These are phyloP conservation scores for Drosophila chauvacae DNA, from an alignment of 1,140 invertebrate genomes.

Conservation along the genomic window DNA sequence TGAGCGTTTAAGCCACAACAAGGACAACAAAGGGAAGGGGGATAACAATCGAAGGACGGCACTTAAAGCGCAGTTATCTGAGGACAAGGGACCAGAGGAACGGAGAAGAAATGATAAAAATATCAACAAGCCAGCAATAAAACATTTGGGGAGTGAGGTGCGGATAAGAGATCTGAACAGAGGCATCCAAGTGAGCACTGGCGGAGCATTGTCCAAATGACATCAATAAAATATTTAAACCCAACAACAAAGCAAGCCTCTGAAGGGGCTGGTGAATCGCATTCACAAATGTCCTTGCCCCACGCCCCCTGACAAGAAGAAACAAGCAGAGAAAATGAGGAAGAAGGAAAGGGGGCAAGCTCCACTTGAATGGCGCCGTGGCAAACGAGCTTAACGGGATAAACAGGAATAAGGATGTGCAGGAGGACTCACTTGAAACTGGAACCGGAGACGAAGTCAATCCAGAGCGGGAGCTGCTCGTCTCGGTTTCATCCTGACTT, in stretches of 20 bases:
- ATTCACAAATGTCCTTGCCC: slow-evolving; percentile 25
- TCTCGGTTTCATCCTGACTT: slow-evolving; percentile 70
- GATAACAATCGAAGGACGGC: slow-evolving; percentile 42
- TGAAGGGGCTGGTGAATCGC: slow-evolving; percentile 13
- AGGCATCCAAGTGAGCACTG: slow-evolving; percentile 63
- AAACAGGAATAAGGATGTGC: slow-evolving; percentile 39
- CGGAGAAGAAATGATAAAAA: slow-evolving; percentile 54
- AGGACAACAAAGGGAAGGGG: slow-evolving; percentile 18
- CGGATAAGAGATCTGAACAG: slow-evolving; percentile 24
- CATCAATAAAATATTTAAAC: slow-evolving; percentile 79
- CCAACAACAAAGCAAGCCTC: slow-evolving; percentile 51
- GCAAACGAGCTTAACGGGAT: slow-evolving; percentile 58
- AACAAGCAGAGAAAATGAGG: not conserved
- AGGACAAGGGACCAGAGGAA: not conserved
- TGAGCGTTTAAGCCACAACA: slow-evolving; percentile 45
- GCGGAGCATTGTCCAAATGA: slow-evolving; percentile 68
- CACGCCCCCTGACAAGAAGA: not conserved
- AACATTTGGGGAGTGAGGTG: slow-evolving; percentile 48
- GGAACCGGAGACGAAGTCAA: slow-evolving; percentile 24
- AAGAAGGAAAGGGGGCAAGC: not conserved
- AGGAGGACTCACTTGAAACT: slow-evolving; percentile 39
- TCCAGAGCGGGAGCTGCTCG: slow-evolving; percentile 31
- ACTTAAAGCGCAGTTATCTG: slow-evolving; percentile 53
- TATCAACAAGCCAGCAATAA: slow-evolving; percentile 71
- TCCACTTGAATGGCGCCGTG: slow-evolving; percentile 41